These are phyloP conservation scores for Cyaniris semiargus DNA, from an alignment of 2,888 invertebrate genomes.

Conservation along the genomic window DNA sequence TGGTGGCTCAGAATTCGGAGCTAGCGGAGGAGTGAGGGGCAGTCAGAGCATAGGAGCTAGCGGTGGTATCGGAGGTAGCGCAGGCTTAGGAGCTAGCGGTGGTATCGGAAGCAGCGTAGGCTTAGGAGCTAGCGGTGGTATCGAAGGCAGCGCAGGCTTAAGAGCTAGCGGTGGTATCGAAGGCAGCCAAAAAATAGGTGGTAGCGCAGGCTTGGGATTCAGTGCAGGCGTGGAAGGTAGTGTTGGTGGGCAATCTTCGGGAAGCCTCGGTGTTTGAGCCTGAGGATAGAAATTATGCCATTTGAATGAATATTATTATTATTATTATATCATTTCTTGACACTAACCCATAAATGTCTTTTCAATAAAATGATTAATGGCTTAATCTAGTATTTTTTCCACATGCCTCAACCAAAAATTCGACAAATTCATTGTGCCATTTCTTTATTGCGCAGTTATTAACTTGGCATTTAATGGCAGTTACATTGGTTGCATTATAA, in stretches of 20 bases:
- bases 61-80: background rate
- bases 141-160: background rate
- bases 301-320: background rate
- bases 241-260: background rate
- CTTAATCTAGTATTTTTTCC: background rate
- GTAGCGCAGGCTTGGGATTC: background rate
- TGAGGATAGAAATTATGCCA: background rate
- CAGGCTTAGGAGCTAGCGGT: background rate
- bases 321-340: too few species aligned
- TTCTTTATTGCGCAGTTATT: too few species aligned
- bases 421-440: too few species aligned
- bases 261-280: background rate
- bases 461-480: too few species aligned
- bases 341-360: background rate
- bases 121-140: background rate
- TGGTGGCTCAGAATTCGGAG: background rate
- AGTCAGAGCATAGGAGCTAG: background rate
- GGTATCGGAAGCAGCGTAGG: background rate
- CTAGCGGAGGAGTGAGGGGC: background rate
- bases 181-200: background rate
- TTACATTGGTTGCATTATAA: too few species aligned
- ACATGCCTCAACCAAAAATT: background rate
- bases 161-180: background rate
- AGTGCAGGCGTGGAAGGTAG: background rate
- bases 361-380: background rate